Evolutionary conservation across 2,797 vertebrate species (phyloP), one percentile per base, ranked within the genome.

Genomic region (Tragelaphus eurycerus): DNA sequence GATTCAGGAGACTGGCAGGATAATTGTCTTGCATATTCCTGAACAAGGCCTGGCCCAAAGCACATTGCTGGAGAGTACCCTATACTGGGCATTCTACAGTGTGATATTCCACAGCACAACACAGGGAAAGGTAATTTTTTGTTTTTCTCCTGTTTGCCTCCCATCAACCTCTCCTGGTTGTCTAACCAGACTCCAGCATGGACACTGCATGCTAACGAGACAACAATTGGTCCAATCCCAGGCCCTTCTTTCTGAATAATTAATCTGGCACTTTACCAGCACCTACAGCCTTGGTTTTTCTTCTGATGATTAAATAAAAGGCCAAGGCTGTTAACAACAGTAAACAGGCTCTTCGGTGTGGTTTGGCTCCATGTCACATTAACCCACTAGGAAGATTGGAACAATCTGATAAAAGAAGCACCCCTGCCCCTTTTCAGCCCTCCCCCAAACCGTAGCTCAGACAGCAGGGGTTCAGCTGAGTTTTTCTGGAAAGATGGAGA

Each of bases 231-330:
- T 97, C 81, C 91, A 96, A 97, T 95, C 96, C 89, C 86, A 94
- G 96, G 97, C 97, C 43, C 50, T 97, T 38, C 10, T 89, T 97
- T 97, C 86, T 97, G 96, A 97, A 97, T 98, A 98, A 97, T 98
- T 98, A 97, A 94, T 96, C 97, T 98, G 98, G 98, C 97, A 98
- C 71, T 92, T 95, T 85, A 60, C 87, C 90, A 95, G 90, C 83
- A 81, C 27, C 81, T 90, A 95, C 5, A 96, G 81, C 48, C 62
- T 96, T 8, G 43, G 55, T 93, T 95, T 98, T 98, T 98, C 43
- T 98, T 89, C 90, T 89, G 81, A 98, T 93, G 97, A 98, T 89
- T 96, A 97, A 98, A 97, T 86, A 90, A 98, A 98, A 98, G 71
- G 71, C 86, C 92, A 97, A 97, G 95, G 96, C 93, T 93, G 93